Evolutionary conservation across 2,797 vertebrate genomes (phyloP).

Genomic region (Crotalus adamanteus): DNA sequence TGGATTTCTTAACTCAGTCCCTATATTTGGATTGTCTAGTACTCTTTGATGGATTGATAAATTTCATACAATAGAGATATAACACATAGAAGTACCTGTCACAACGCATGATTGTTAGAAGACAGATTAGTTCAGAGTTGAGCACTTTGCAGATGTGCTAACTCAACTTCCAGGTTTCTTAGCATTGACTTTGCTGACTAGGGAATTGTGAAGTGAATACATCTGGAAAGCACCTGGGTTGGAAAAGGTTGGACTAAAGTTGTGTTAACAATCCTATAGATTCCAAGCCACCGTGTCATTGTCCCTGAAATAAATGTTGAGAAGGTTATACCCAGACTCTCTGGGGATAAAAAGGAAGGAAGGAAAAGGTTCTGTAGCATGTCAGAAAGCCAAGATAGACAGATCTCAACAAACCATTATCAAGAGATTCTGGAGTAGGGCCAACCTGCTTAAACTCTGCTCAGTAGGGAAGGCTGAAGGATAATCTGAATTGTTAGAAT

Average conservation of each 20-base stretch:
- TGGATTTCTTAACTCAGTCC: neutral
- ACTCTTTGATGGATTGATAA: neutral
- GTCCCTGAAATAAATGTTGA: neutral
- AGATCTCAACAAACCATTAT: neutral
- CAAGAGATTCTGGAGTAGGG: neutral
- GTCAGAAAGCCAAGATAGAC: neutral
- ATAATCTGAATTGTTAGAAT: neutral
- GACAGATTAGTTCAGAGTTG: neutral
- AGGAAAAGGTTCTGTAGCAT: neutral
- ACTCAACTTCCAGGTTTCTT: neutral
- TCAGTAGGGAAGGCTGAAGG: neutral
- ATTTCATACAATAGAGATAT: neutral
- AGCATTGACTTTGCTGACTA: neutral
- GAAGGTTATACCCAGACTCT: neutral
- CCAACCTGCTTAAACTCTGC: neutral
- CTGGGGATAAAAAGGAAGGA: neutral
- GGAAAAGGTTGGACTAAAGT: neutral
- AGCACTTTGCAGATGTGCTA: neutral
- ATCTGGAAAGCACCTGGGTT: neutral
- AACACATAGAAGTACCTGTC: neutral
- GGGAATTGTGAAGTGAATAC: neutral
- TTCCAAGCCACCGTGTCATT: neutral
- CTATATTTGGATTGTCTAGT: neutral
- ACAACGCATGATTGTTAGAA: neutral
- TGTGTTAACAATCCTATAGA: neutral